Evolutionary conservation across 2,113 vertebrate species (phyloP).

Genomic region (Nibea albiflora): DNA sequence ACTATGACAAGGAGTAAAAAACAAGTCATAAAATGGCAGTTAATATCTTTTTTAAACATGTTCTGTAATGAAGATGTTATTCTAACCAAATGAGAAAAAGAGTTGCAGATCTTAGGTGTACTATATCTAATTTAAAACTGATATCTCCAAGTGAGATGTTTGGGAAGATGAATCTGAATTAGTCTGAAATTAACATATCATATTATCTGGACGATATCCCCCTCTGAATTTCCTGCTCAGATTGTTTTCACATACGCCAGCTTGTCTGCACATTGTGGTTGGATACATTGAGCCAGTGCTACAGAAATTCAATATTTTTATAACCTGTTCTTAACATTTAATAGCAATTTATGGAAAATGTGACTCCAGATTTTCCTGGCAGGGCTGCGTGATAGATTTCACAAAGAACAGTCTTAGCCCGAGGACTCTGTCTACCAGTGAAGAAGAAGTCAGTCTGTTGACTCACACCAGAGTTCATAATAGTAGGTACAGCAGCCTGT

Average conservation of each 20-base stretch:
- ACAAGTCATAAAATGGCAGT: not conserved
- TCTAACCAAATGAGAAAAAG: not conserved
- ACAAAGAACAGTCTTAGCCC: not conserved
- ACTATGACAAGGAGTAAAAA: too few species aligned
- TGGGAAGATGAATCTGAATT: not conserved
- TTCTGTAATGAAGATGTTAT: not conserved
- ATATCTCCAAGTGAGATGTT: not conserved
- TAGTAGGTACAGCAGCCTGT: slow-evolving; percentile 98
- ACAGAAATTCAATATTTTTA: not conserved
- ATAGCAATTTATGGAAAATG: not conserved
- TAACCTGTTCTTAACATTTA: not conserved
- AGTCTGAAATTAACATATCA: not conserved
- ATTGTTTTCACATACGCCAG: not conserved
- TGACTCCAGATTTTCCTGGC: not conserved
- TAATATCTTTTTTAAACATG: not conserved
- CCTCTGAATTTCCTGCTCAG: not conserved
- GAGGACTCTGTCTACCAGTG: not conserved
- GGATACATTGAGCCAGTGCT: not conserved
- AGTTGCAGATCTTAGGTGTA: not conserved
- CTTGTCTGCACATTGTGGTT: not conserved
- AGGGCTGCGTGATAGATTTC: not conserved
- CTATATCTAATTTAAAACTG: not conserved
- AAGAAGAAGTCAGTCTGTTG: slow-evolving; percentile 7
- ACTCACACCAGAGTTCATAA: slow-evolving; percentile 99
- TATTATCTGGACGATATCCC: not conserved